Conservation (phyloP, 2,888 invertebrate genomes). For the Rotaria macrura region DNA sequence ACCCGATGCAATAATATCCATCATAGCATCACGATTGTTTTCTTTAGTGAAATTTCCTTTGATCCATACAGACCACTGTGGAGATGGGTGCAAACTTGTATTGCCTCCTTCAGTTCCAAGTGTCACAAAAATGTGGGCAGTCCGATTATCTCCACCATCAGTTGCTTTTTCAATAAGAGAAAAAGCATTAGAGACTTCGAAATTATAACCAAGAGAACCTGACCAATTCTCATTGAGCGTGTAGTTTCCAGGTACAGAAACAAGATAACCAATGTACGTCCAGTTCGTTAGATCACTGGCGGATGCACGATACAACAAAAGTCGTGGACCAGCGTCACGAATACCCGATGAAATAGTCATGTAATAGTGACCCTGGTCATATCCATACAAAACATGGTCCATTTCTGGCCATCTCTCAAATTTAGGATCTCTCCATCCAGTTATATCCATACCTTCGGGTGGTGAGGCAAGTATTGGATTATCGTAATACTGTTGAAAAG, state of each 20-base stretch:
- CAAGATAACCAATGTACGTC: background rate
- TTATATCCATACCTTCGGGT: background rate
- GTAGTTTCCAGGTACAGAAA: background rate
- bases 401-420: background rate
- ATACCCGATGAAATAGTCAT: constrained; percentile 2
- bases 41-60: background rate
- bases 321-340: background rate
- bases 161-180: background rate
- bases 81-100: background rate
- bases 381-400: background rate
- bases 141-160: constrained; percentile 6
- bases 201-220: background rate
- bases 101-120: background rate
- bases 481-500: background rate
- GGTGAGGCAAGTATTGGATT: background rate
- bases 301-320: background rate
- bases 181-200: background rate
- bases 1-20: background rate
- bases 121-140: background rate
- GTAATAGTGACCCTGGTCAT: background rate
- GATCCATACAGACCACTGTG: background rate
- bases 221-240: background rate
- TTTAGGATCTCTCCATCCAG: constrained; percentile 1
- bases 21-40: background rate
- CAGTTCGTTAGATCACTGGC: background rate